phyloP scores from a whole-genome alignment of 2,113 vertebrate genomes.

The Anseranas semipalmata region DNA sequence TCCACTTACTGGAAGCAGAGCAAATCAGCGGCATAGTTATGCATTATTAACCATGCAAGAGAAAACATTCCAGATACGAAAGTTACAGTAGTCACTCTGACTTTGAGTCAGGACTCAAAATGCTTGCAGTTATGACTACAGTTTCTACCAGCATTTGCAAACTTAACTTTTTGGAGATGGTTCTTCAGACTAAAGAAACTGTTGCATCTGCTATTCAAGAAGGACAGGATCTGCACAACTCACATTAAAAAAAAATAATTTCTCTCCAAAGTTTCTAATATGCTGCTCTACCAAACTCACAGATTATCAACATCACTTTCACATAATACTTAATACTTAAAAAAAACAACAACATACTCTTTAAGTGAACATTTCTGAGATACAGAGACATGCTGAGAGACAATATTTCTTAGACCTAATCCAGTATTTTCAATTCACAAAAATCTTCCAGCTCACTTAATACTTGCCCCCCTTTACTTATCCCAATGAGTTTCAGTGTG shows the following conservation, averaged over 20 bases:
- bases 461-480: background rate
- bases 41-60: background rate
- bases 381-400: background rate
- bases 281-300: background rate
- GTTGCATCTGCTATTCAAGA: background rate
- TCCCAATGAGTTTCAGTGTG: background rate
- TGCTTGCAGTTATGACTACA: background rate
- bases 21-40: background rate
- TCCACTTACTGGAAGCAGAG: constrained; percentile 31
- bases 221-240: background rate
- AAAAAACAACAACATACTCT: background rate
- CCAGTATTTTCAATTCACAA: background rate
- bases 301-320: background rate
- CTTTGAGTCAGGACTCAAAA: background rate
- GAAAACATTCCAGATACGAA: background rate
- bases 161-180: background rate
- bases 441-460: background rate
- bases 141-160: background rate
- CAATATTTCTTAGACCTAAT: background rate
- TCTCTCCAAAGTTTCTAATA: background rate
- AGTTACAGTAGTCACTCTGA: background rate
- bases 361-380: background rate
- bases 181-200: background rate
- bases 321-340: background rate
- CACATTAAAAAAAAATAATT: background rate